Percentiles rank a stretch among this genome's conserved stretches.
Evolutionary conservation across 2,113 vertebrate species (phyloP).

Genomic region (Nymphicus hollandicus): DNA sequence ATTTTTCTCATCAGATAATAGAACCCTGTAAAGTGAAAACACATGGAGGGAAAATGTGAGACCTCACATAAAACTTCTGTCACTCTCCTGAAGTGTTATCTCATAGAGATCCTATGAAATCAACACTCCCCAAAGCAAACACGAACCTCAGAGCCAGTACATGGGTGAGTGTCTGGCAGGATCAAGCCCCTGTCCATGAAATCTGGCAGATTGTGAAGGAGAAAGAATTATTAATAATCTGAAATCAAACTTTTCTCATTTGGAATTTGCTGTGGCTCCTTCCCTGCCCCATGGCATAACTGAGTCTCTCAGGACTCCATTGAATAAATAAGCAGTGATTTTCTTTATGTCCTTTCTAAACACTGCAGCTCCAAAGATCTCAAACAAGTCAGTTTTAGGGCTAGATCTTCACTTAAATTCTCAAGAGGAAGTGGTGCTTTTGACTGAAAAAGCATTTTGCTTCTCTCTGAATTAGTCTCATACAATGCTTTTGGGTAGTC

Average conservation of each 20-base stretch:
- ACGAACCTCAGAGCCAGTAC: background rate
- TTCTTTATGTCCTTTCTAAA: background rate
- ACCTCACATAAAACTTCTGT: background rate
- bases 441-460: background rate
- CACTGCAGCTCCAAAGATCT: background rate
- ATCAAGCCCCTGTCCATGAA: background rate
- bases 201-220: rapidly evolving
- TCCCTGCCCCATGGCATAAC: background rate
- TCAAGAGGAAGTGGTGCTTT: background rate
- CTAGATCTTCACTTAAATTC: background rate
- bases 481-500: background rate
- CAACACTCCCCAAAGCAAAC: background rate
- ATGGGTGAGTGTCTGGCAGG: background rate
- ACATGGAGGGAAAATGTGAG: background rate
- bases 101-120: background rate
- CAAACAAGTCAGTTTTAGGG: background rate
- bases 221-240: background rate
- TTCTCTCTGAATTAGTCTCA: background rate
- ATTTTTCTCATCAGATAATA: background rate
- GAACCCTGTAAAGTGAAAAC: background rate
- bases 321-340: background rate
- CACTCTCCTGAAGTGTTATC: background rate
- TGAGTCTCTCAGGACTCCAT: background rate
- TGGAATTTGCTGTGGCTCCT: background rate
- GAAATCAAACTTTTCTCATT: background rate